phyloP scores from a whole-genome alignment of 2,113 vertebrate genomes.

The Ailuropoda melanoleuca region DNA sequence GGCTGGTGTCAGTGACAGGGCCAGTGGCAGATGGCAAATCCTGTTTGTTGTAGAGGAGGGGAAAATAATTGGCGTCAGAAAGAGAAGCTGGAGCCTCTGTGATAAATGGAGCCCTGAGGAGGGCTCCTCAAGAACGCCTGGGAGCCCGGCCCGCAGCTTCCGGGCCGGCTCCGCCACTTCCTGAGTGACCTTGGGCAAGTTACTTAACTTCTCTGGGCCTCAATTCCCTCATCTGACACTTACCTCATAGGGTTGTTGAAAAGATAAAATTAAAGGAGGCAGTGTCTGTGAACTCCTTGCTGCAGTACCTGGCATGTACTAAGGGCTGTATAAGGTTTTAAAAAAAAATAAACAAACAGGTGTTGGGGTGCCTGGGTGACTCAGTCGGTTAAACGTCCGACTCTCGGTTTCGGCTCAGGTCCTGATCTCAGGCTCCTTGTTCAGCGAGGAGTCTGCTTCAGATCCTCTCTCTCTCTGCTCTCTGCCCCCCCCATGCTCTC shows the following conservation, averaged over 20 bases:
- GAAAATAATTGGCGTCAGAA: conserved; percentile 65
- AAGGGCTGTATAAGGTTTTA: background rate
- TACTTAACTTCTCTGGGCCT: background rate
- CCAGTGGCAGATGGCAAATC: conserved; percentile 53
- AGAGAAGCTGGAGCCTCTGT: background rate
- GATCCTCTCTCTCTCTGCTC: background rate
- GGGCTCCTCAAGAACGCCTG: background rate
- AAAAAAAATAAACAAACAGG: background rate
- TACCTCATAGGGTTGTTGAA: background rate
- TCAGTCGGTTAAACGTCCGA: background rate
- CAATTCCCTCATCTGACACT: background rate
- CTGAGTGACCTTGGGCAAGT: background rate
- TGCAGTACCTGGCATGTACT: accelerated
- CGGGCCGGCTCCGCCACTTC: accelerated
- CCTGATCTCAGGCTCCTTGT: background rate
- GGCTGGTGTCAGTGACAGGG: conserved; percentile 11
- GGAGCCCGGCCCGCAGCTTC: background rate
- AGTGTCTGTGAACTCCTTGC: background rate
- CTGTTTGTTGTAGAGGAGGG: background rate
- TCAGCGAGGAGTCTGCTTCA: background rate
- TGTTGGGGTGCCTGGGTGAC: background rate
- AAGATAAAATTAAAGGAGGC: background rate
- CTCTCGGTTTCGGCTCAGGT: background rate
- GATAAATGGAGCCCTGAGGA: background rate
- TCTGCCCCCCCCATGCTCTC: background rate